phyloP scores from a whole-genome alignment of 2,888 invertebrate genomes.

The Eilema caniola region DNA sequence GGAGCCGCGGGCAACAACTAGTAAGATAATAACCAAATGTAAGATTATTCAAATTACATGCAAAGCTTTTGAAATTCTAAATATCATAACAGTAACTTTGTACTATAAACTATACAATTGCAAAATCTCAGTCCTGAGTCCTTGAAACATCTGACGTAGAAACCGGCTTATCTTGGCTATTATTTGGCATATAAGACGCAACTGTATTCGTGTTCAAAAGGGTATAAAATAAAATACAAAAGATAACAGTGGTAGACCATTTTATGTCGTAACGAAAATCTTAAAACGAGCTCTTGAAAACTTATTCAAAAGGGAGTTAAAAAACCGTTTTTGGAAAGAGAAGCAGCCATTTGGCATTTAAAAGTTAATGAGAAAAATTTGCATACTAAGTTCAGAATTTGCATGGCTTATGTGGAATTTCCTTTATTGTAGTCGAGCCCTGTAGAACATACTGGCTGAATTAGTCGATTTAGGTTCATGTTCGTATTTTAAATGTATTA shows the following conservation, averaged over 20 bases:
- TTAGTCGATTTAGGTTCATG: neutral
- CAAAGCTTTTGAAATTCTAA: neutral
- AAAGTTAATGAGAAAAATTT: slow-evolving; percentile 55
- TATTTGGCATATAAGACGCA: neutral
- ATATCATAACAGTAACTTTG: neutral
- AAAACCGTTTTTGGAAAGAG: slow-evolving; percentile 25
- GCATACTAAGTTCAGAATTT: slow-evolving; percentile 52
- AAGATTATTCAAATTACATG: no score
- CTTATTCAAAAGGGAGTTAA: slow-evolving; percentile 19
- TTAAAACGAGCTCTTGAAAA: slow-evolving; percentile 28
- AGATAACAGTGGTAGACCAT: slow-evolving; percentile 2
- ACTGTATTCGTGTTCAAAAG: neutral
- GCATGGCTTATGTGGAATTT: slow-evolving; percentile 50
- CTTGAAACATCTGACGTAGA: neutral
- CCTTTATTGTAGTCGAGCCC: slow-evolving; percentile 34
- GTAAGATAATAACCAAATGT: no score
- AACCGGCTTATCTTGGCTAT: slow-evolving; percentile 6
- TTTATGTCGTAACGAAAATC: slow-evolving; percentile 12
- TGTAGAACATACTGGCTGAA: slow-evolving; percentile 23
- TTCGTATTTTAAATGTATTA: neutral
- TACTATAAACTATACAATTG: neutral
- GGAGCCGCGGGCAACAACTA: no score
- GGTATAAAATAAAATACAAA: slow-evolving; percentile 8
- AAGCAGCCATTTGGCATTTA: slow-evolving; percentile 34
- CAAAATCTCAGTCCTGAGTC: neutral